Conservation (phyloP, 2,797 vertebrate genomes). For the Fistularia tabacaria region DNA sequence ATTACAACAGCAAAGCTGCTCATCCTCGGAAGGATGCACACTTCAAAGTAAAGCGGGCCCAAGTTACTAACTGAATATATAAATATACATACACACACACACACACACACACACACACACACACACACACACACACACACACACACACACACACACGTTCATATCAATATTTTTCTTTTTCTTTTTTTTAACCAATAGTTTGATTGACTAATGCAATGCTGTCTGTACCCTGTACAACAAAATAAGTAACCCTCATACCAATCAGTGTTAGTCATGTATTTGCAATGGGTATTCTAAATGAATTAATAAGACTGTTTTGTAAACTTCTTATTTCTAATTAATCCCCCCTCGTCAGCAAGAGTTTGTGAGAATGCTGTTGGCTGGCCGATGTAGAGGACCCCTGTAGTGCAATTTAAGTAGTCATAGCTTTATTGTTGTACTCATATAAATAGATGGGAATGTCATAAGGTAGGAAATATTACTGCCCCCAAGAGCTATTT, state of each 20-base stretch:
- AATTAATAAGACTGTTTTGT: conserved; percentile 55
- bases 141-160: too few relatives aligned
- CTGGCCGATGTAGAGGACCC: conserved; percentile 59
- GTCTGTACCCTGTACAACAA: conserved; percentile 31
- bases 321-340: conserved; percentile 74
- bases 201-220: conserved; percentile 43
- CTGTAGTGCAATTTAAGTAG: conserved; percentile 59
- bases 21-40: conserved; percentile 51
- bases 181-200: conserved; percentile 53
- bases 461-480: conserved; percentile 55
- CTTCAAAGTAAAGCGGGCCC: conserved; percentile 69
- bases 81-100: too few relatives aligned
- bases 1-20: conserved; percentile 64
- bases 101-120: too few relatives aligned
- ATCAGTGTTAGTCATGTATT: conserved; percentile 62
- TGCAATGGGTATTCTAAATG: conserved; percentile 61
- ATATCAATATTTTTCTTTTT: too few relatives aligned
- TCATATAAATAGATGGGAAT: conserved; percentile 49
- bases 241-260: conserved; percentile 47
- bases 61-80: conserved; percentile 33
- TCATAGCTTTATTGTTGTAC: conserved; percentile 57
- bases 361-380: conserved; percentile 53
- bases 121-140: too few relatives aligned
- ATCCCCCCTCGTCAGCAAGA: conserved; percentile 59
- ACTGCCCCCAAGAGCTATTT: conserved; percentile 41